Conservation (phyloP, 2,797 vertebrate genomes). For the Sebastolobus altivelis region DNA sequence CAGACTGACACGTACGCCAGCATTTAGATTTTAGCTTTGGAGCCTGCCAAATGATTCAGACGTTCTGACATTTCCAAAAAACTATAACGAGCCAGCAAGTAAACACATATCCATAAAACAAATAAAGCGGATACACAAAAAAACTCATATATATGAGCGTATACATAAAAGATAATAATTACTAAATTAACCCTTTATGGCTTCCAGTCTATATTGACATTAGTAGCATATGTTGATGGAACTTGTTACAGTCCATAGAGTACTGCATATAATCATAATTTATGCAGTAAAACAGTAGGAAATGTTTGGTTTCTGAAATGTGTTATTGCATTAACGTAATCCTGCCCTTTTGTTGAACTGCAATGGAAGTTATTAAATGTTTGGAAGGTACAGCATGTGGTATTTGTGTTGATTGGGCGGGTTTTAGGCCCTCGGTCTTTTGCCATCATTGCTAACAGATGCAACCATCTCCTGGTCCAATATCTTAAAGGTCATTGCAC, state of each 20-base stretch:
- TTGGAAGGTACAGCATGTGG: conserved; percentile 6
- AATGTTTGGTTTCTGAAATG: background rate
- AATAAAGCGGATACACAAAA: conserved; percentile 14
- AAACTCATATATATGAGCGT: background rate
- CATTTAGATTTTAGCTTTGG: conserved; percentile 12
- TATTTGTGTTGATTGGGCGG: conserved; percentile 31
- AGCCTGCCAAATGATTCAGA: conserved; percentile 27
- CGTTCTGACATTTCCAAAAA: conserved; percentile 10
- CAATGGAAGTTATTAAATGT: background rate
- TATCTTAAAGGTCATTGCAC: conserved; percentile 36
- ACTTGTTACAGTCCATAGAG: background rate
- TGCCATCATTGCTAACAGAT: conserved; percentile 51
- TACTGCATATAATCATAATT: background rate
- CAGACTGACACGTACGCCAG: background rate
- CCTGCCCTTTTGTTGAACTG: background rate
- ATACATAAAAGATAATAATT: background rate
- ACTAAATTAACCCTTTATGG: background rate
- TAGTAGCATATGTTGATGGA: background rate
- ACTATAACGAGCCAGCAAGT: background rate
- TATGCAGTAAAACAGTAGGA: background rate
- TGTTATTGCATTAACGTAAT: background rate
- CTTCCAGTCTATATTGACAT: background rate
- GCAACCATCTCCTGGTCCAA: conserved; percentile 12
- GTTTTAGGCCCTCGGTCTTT: conserved; percentile 6
- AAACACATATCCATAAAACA: conserved; percentile 11